Conservation (phyloP, 2,888 invertebrate species). For the Nomada flava region DNA sequence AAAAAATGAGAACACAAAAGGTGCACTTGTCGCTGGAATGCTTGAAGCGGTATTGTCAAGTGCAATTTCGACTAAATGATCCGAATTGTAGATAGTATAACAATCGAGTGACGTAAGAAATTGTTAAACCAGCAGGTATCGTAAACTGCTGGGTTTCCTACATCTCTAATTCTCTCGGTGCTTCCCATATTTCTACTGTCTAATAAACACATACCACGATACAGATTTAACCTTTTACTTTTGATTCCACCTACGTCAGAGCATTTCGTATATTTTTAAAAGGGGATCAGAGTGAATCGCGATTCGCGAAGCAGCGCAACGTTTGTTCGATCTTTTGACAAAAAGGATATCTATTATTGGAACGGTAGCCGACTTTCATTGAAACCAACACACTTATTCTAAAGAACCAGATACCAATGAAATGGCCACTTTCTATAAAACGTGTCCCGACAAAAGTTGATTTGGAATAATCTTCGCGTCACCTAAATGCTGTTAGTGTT, state of each 20-base stretch:
- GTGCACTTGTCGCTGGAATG: not conserved
- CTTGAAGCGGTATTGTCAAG: conserved; percentile 11
- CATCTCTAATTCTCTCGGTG: no score
- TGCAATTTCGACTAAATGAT: conserved; percentile 22
- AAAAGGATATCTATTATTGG: conserved; percentile 17
- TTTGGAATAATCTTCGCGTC: not conserved
- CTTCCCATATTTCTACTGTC: not conserved
- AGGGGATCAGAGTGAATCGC: not conserved
- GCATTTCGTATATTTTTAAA: not conserved
- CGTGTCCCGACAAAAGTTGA: not conserved
- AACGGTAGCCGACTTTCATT: conserved; percentile 1
- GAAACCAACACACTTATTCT: not conserved
- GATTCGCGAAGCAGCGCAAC: not conserved
- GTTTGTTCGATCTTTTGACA: not conserved
- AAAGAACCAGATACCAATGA: not conserved
- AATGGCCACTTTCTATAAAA: conserved; percentile 7
- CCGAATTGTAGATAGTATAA: conserved; percentile 6
- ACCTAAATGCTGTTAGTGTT: not conserved
- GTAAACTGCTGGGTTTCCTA: not conserved
- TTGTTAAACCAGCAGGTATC: not conserved
- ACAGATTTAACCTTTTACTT: not conserved
- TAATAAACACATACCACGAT: conserved; percentile 2
- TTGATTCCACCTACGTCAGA: not conserved
- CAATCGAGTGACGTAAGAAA: conserved; percentile 12
- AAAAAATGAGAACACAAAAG: not conserved